Evolutionary conservation across 2,113 vertebrate genomes (phyloP), one percentile per base, ranked within the genome.

Genomic region (Callaeas wilsoni): DNA sequence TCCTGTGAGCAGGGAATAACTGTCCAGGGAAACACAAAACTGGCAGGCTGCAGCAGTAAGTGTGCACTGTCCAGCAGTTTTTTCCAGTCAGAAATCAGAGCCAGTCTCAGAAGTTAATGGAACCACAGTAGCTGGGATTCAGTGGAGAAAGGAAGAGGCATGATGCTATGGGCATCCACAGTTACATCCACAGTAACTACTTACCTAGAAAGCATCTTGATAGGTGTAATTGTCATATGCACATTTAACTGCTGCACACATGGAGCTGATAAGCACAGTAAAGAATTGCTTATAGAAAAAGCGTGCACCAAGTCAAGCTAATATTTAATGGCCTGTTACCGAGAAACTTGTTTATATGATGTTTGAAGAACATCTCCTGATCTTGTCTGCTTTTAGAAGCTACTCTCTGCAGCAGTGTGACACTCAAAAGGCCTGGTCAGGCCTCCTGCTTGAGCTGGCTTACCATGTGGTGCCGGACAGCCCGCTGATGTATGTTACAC

Each of bases 391-490:
- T 77, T 83, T 86, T 35, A 74, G 41, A 74, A 74, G 60, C 22
- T 62, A 5, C 18, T 52, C 12, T 53, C 30, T 68, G 42, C 29
- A 52, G 53, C 17, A 75, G 8, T 4, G 3, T 53, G 39, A 35
- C 29, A 14, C 50, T 80, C 35, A 35, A 16, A 92, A 56, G 33
- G 29, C 22, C 44, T 44, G 29, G 20, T 25, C 27, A 67, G 57
- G 49, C 20, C 29, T 63, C 14, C 35, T 49, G 37, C n/a, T 37
- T 0, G 0, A 79, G 59, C 19, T 78, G 42, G 33, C 68, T 98
- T 97, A 99, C 99, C 99, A 99, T 2, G 98, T 99, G 50, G 99
- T 98, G 35, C 99, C 99, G 0, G 99, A 99, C 46, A 99, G 97
- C 21, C 98, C 98, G 0, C 98, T 98, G 83, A 99, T 97, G 91